Evolutionary conservation across 2,888 invertebrate genomes (phyloP).

Genomic region (Cheilosia soror): DNA sequence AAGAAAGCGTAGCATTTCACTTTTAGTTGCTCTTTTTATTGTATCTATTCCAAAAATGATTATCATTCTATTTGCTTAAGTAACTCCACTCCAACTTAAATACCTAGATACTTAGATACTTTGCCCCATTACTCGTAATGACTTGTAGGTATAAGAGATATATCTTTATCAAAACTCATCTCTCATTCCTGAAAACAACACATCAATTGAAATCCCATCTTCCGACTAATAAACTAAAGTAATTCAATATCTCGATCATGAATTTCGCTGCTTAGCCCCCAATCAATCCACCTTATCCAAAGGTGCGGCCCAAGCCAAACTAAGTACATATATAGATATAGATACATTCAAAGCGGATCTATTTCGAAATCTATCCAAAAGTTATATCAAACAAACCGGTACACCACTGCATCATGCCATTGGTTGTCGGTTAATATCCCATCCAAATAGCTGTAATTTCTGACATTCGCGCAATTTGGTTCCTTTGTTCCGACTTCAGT

Average conservation of each 20-base stretch:
- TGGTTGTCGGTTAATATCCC: slow-evolving; percentile 45
- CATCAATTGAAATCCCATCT: slow-evolving; percentile 54
- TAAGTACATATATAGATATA: too few species aligned
- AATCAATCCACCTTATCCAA: slow-evolving; percentile 68
- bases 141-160: background rate
- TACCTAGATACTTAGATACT: too few species aligned
- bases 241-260: slow-evolving; percentile 70
- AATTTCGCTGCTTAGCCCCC: slow-evolving; percentile 42
- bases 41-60: too few species aligned
- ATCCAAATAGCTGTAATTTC: slow-evolving; percentile 72
- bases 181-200: background rate
- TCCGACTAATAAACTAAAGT: slow-evolving; percentile 35
- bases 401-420: slow-evolving; percentile 19
- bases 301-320: slow-evolving; percentile 54
- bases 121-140: background rate
- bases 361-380: slow-evolving; percentile 53
- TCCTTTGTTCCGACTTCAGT: slow-evolving; percentile 66
- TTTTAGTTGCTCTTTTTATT: too few species aligned
- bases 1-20: too few species aligned
- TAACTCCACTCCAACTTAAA: too few species aligned
- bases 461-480: slow-evolving; percentile 67
- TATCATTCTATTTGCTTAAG: too few species aligned
- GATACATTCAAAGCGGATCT: slow-evolving; percentile 65
- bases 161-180: background rate
- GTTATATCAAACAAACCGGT: slow-evolving; percentile 51